Base-by-base conservation (phyloP, 2,113 vertebrate species). In the Hemiscyllium ocellatum region DNA sequence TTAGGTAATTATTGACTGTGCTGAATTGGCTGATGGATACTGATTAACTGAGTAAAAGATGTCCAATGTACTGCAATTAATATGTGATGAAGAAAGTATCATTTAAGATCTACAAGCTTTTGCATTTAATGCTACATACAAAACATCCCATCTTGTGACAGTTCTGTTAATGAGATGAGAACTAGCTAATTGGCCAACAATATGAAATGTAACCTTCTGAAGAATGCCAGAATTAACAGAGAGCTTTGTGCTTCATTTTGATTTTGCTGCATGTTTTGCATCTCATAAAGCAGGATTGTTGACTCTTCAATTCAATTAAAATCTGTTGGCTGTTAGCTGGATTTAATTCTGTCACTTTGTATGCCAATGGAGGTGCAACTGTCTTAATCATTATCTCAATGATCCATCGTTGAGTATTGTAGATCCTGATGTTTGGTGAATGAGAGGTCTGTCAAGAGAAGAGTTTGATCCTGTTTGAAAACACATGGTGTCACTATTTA, bases 1-100 rank as follows among this genome's bases (percentile, higher is more conserved):
- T 97, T 99, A 29, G 99, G 99, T 99, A 98, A 98, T 98, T 37
- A 2, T 37, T 93, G n/a, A 33, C n/a, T 68, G 89, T 29, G 1
- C 56, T 65, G 33, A n/a, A 66, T 66, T 93, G 33, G 4, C n/a
- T 91, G 26, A 52, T 52, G 50, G 4, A 61, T 56, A 33, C 24
- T 61, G 29, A 89, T 89, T 29, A 8, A 78, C 76, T n/a, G 29
- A 78, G n/a, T n/a, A 12, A 13, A 33, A 78, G 72, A 33, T 78
- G 29, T 78, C 72, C 33, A 78, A n/a, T 78, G 33, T 78, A n/a
- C n/a, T 72, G 7, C 29, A 76, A 70, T 80, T 80, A 80, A 15
- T 80, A 80, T n/a, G 76, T 80, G 76, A 80, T 13, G 3, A 4
- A n/a, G 76, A 37, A 80, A 80, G 17, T 33, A 78, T 24, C 68